These are phyloP conservation scores for Melanophora roralis DNA, from an alignment of 2,888 invertebrate genomes.

Conservation along the genomic window DNA sequence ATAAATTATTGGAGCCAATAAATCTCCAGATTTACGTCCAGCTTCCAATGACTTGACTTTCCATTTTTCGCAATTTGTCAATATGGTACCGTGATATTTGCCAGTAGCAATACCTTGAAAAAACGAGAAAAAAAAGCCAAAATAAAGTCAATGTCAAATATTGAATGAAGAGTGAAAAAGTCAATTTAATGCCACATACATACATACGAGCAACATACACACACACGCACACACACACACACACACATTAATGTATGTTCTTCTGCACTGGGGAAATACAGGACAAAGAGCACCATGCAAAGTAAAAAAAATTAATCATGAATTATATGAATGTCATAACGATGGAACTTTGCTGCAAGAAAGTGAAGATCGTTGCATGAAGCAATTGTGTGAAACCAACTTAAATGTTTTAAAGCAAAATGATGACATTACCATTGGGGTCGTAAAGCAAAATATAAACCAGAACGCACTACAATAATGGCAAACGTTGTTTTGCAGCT, in stretches of 20 bases:
- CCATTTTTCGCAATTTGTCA: conserved; percentile 85
- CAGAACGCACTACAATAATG: conserved; percentile 42
- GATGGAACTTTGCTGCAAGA: neutral
- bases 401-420: conserved; percentile 44
- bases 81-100: conserved; percentile 89
- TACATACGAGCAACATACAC: no score
- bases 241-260: neutral
- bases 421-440: conserved; percentile 55
- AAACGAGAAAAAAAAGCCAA: conserved; percentile 27
- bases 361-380: neutral
- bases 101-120: conserved; percentile 89
- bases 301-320: conserved; percentile 24
- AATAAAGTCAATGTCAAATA: conserved; percentile 49
- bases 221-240: neutral
- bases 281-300: conserved; percentile 5
- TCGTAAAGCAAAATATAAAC: conserved; percentile 64
- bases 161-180: conserved; percentile 54
- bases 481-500: conserved; percentile 34
- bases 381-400: conserved; percentile 39
- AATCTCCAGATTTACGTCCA: conserved; percentile 87
- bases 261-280: neutral
- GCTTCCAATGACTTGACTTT: conserved; percentile 82
- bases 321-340: conserved; percentile 40
- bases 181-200: conserved; percentile 51
- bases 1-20: conserved; percentile 90